phyloP scores from a whole-genome alignment of 2,797 vertebrate species.

The Labroides dimidiatus region DNA sequence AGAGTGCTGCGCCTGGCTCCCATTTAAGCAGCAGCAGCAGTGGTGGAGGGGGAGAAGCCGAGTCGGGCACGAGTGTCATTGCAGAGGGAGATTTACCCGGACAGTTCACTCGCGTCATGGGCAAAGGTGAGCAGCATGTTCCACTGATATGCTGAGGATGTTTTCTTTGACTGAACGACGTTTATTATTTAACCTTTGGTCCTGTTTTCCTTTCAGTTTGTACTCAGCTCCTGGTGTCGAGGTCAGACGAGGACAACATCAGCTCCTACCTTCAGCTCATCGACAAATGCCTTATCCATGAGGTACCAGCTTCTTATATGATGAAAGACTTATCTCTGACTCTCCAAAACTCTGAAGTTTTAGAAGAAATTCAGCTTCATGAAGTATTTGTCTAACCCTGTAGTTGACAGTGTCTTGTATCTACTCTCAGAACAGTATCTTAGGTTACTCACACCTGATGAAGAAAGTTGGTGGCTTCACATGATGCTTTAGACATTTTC shows the following conservation, averaged over 20 bases:
- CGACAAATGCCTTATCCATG: slow-evolving; percentile 97
- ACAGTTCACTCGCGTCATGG: slow-evolving; percentile 98
- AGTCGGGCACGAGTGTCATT: slow-evolving; percentile 85
- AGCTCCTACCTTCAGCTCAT: slow-evolving; percentile 98
- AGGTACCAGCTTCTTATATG: slow-evolving; percentile 81
- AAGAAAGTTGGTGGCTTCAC: neutral
- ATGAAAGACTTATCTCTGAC: too few relatives aligned
- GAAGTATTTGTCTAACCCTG: too few relatives aligned
- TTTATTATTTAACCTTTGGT: slow-evolving; percentile 1
- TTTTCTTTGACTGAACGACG: neutral
- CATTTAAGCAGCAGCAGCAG: slow-evolving; percentile 86
- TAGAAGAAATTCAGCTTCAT: too few relatives aligned
- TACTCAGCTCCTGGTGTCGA: slow-evolving; percentile 97
- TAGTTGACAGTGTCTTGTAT: too few relatives aligned
- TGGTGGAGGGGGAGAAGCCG: slow-evolving; percentile 89
- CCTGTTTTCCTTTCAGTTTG: slow-evolving; percentile 84
- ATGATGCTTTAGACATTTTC: slow-evolving; percentile 4
- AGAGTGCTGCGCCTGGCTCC: slow-evolving; percentile 81
- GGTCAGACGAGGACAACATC: slow-evolving; percentile 97
- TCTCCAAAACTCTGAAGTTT: too few relatives aligned
- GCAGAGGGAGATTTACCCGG: slow-evolving; percentile 93
- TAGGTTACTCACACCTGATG: neutral
- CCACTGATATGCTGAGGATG: neutral
- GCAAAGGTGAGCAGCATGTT: slow-evolving; percentile 88
- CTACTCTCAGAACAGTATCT: too few relatives aligned